A percentile compares a stretch with the other conserved stretches of the same genome.
Evolutionary conservation across 2,888 invertebrate species (phyloP).

Genomic region (Gymnosoma rotundatum): DNA sequence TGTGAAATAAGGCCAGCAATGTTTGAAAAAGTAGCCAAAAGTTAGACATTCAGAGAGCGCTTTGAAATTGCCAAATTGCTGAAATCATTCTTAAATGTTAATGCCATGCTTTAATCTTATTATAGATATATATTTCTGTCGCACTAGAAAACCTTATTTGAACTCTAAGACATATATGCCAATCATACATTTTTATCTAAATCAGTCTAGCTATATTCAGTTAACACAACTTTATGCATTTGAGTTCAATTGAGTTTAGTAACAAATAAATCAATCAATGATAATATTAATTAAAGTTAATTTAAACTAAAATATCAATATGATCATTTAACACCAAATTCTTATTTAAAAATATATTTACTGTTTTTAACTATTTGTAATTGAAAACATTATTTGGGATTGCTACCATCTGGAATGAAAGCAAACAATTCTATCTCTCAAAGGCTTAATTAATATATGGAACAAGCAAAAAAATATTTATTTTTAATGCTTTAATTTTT

Average conservation of each 20-base stretch:
- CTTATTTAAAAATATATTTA: neutral
- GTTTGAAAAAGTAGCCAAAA: too few relatives aligned
- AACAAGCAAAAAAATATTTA: neutral
- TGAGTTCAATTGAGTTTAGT: slow-evolving; percentile 16
- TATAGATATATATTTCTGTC: too few relatives aligned
- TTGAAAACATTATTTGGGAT: neutral
- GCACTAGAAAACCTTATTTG: too few relatives aligned
- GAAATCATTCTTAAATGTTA: too few relatives aligned
- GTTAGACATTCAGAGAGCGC: too few relatives aligned
- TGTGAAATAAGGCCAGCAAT: too few relatives aligned
- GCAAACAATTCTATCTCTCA: neutral
- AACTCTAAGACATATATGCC: too few relatives aligned
- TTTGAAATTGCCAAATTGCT: too few relatives aligned
- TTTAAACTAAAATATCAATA: neutral
- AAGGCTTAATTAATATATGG: neutral
- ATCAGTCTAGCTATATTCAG: neutral
- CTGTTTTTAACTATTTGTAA: slow-evolving; percentile 18
- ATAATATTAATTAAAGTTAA: slow-evolving; percentile 46
- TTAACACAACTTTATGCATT: neutral
- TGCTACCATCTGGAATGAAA: slow-evolving; percentile 21
- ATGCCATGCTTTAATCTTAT: too few relatives aligned
- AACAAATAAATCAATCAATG: slow-evolving; percentile 1
- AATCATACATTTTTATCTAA: too few relatives aligned
- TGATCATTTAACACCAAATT: slow-evolving; percentile 20
- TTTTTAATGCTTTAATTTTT: neutral